Conservation (phyloP, 2,888 invertebrate genomes). For the Deilephila elpenor region DNA sequence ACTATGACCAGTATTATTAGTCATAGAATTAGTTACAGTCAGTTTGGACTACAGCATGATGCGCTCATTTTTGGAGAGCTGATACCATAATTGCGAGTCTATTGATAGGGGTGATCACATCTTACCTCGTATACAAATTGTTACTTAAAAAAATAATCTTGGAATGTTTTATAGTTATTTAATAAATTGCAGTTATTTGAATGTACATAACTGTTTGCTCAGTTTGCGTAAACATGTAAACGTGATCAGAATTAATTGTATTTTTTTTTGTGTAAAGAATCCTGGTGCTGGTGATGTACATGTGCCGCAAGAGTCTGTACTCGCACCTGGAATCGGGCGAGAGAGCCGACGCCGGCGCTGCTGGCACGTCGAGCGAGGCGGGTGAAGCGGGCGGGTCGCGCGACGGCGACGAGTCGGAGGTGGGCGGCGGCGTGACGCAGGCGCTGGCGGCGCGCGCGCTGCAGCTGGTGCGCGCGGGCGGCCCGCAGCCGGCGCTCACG, state of each 20-base stretch:
- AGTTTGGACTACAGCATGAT: no score
- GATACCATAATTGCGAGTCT: no score
- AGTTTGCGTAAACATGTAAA: no score
- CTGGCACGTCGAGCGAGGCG: conserved; percentile 37
- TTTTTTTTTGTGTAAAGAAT: conserved; percentile 82
- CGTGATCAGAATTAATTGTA: neutral
- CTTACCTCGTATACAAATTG: no score
- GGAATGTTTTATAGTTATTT: no score
- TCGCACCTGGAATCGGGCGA: conserved; percentile 84
- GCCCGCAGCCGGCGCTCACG: conserved; percentile 67
- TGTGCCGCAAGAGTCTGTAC: conserved; percentile 91
- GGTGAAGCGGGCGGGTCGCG: conserved; percentile 81
- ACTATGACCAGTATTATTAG: neutral
- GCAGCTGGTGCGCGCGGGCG: conserved; percentile 83
- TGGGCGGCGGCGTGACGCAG: conserved; percentile 84
- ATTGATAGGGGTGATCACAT: no score
- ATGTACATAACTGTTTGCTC: no score
- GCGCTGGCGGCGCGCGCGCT: conserved; percentile 76
- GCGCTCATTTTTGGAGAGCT: no score
- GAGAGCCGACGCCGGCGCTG: conserved; percentile 79
- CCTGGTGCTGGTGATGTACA: conserved; percentile 93
- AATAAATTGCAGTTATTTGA: no score
- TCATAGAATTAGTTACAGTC: no score
- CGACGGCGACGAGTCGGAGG: conserved; percentile 78
- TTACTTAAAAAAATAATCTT: no score